Percentiles rank a stretch among this genome's conserved stretches.
These are phyloP conservation scores for Drosophila cardini DNA, from an alignment of 1,140 invertebrate genomes.

Conservation along the genomic window DNA sequence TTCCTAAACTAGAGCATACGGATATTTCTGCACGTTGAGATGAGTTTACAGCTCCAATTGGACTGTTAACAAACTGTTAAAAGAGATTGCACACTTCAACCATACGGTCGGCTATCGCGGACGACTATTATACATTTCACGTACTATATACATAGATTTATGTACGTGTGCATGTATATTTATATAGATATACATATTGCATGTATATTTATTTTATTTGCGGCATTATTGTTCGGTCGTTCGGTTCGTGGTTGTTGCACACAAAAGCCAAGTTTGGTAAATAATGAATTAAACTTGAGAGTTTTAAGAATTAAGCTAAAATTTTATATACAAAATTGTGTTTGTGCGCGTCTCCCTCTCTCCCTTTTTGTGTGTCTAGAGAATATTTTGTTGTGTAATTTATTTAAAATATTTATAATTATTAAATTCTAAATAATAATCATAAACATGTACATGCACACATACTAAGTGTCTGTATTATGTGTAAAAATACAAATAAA, in stretches of 20 bases:
- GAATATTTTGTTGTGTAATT: constrained; percentile 45
- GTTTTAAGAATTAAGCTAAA: constrained; percentile 32
- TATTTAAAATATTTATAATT: constrained; percentile 17
- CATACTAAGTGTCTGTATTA: background rate
- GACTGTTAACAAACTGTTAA: constrained; percentile 37
- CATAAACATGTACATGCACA: background rate
- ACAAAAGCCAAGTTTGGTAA: constrained; percentile 47
- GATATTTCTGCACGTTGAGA: no score
- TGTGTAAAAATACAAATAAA: background rate
- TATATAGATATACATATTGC: constrained; percentile 36
- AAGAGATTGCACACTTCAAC: constrained; percentile 34
- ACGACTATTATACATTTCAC: constrained; percentile 18
- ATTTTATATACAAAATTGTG: constrained; percentile 40
- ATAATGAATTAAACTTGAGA: constrained; percentile 40
- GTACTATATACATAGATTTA: constrained; percentile 10
- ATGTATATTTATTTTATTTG: constrained; percentile 54
- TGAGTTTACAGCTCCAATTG: constrained; percentile 15
- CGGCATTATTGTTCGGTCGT: constrained; percentile 49
- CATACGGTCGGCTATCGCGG: constrained; percentile 35
- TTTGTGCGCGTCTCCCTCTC: background rate
- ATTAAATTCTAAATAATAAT: background rate
- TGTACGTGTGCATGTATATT: constrained; percentile 24
- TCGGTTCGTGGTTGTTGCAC: constrained; percentile 40
- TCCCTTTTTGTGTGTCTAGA: constrained; percentile 10
- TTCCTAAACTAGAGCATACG: no score